phyloP scores from a whole-genome alignment of 1,140 invertebrate genomes.

The Odontomachus brunneus region DNA sequence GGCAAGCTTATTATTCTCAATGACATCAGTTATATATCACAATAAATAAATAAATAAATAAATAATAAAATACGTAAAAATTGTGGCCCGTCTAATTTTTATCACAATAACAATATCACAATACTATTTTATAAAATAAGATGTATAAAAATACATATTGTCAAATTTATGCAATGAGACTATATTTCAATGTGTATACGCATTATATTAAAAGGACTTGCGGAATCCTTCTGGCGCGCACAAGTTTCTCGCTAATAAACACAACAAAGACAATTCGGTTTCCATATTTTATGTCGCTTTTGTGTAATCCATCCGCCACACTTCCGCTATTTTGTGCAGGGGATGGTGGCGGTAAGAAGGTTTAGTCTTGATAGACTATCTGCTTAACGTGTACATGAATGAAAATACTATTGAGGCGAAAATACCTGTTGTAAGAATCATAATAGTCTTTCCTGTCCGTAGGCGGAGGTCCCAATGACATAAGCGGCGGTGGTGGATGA shows the following conservation, averaged over 20 bases:
- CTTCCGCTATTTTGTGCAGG: conserved; percentile 22
- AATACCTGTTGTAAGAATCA: conserved; percentile 86
- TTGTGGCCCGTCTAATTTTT: not conserved
- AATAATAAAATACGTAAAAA: not conserved
- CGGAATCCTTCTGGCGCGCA: conserved; percentile 30
- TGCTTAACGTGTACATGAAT: conserved; percentile 82
- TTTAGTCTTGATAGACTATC: conserved; percentile 67
- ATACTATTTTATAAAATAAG: not conserved
- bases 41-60: no score
- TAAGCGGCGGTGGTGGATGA: conserved; percentile 78
- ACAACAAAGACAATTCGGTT: conserved; percentile 29
- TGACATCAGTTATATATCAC: not conserved
- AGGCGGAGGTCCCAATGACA: conserved; percentile 82
- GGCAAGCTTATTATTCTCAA: not conserved
- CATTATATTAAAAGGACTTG: conserved; percentile 18
- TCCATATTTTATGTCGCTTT: conserved; percentile 51
- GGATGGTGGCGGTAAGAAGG: conserved; percentile 32
- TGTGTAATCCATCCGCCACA: conserved; percentile 56
- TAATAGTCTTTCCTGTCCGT: conserved; percentile 86
- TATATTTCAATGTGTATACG: conserved; percentile 13
- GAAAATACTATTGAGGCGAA: conserved; percentile 85
- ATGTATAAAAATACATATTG: conserved; percentile 13
- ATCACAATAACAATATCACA: not conserved
- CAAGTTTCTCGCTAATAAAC: conserved; percentile 26
- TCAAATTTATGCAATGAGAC: conserved; percentile 56